These are phyloP conservation scores for Stenolophus ochropezus DNA, from an alignment of 2,888 invertebrate genomes.

Conservation along the genomic window DNA sequence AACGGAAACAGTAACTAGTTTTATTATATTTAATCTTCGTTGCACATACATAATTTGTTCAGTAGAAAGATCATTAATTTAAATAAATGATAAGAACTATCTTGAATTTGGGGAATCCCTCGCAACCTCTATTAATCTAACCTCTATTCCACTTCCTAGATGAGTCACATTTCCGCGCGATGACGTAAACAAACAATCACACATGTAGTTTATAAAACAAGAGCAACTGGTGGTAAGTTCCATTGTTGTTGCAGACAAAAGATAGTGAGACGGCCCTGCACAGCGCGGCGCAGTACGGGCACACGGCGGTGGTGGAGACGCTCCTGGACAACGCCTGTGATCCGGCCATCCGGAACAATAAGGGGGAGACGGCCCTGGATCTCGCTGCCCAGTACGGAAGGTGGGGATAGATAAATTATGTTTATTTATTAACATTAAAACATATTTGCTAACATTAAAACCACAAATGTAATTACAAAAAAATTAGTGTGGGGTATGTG, in stretches of 20 bases:
- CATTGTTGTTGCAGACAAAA: slow-evolving; percentile 79
- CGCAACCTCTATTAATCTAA: not conserved
- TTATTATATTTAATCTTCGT: too few relatives aligned
- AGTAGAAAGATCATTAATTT: not conserved
- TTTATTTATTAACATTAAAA: not conserved
- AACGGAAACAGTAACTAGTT: too few relatives aligned
- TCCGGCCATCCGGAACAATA: slow-evolving; percentile 89
- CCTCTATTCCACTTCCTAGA: not conserved
- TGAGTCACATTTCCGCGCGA: slow-evolving; percentile 24
- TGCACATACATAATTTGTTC: not conserved
- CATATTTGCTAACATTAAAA: too few relatives aligned
- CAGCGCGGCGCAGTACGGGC: slow-evolving; percentile 95
- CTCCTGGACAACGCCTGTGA: slow-evolving; percentile 91
- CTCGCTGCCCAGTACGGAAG: slow-evolving; percentile 94
- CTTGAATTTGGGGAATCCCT: not conserved
- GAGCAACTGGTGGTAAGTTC: not conserved
- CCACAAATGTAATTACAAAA: too few relatives aligned
- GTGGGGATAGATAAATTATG: slow-evolving; percentile 72
- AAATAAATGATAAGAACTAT: not conserved
- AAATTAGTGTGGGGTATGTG: too few relatives aligned
- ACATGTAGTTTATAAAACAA: slow-evolving; percentile 11
- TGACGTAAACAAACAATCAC: slow-evolving; percentile 23
- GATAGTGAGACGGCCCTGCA: slow-evolving; percentile 95
- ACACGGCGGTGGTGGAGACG: slow-evolving; percentile 88
- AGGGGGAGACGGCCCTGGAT: slow-evolving; percentile 94